Conservation (phyloP, 92 coral and sea anemone genomes). For the Phymanthus crucifer region DNA sequence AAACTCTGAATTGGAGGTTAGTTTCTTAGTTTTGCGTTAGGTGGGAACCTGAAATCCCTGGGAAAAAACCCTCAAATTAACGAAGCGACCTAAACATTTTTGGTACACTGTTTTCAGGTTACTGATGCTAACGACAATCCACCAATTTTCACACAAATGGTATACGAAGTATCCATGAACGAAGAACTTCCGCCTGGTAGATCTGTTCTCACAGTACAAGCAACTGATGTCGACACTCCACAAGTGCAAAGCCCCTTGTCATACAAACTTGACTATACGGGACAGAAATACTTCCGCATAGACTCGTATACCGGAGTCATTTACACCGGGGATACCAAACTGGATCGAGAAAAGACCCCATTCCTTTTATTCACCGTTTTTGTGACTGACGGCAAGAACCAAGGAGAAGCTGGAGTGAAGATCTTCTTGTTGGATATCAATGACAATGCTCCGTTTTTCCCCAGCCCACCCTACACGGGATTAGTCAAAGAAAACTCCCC, state of each 20-base stretch:
- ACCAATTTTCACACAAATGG: constrained; percentile 64
- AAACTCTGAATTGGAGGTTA: no score
- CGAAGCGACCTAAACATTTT: neutral
- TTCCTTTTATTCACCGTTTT: constrained; percentile 65
- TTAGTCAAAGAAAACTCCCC: constrained; percentile 66
- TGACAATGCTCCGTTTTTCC: constrained; percentile 76
- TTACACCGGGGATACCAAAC: constrained; percentile 43
- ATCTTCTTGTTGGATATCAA: constrained; percentile 71
- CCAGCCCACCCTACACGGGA: constrained; percentile 81
- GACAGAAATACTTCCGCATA: constrained; percentile 64
- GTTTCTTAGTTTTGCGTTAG: no score
- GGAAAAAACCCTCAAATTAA: no score
- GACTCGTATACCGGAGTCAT: constrained; percentile 70
- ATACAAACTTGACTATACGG: constrained; percentile 60
- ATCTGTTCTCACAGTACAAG: constrained; percentile 60
- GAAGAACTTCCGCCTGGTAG: constrained; percentile 61
- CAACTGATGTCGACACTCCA: constrained; percentile 66
- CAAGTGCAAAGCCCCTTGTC: constrained; percentile 47
- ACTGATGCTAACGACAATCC: constrained; percentile 79
- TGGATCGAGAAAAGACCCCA: constrained; percentile 69
- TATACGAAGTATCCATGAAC: constrained; percentile 56
- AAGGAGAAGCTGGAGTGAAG: constrained; percentile 64
- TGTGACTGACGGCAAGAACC: constrained; percentile 66
- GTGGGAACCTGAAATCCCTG: no score
- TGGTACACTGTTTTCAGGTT: constrained; percentile 44